A percentile compares a stretch with the other conserved stretches of the same genome.
Evolutionary conservation across 2,888 invertebrate genomes (phyloP).

Genomic region (Sabatieria punctata): DNA sequence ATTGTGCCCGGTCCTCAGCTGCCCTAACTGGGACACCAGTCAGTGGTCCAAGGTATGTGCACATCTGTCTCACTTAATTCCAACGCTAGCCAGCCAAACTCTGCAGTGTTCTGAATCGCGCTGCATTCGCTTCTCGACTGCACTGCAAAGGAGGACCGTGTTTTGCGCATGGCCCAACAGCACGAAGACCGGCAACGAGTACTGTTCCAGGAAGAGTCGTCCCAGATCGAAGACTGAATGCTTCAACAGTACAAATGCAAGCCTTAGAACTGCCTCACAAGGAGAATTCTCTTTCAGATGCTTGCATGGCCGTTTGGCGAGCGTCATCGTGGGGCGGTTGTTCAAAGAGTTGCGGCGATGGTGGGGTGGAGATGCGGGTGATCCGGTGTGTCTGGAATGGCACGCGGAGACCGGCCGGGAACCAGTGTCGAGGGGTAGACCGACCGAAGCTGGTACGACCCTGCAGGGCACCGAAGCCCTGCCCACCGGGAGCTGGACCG

Average conservation of each 20-base stretch:
- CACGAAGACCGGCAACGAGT: constrained; percentile 39
- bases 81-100: no score
- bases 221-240: constrained; percentile 65
- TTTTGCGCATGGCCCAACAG: constrained; percentile 42
- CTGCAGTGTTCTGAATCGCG: constrained; percentile 49
- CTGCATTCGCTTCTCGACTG: constrained; percentile 57
- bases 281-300: no score
- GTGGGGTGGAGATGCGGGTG: constrained; percentile 68
- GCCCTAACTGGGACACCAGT: constrained; percentile 26
- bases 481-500: background rate
- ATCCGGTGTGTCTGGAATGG: constrained; percentile 83
- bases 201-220: constrained; percentile 53
- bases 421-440: constrained; percentile 58
- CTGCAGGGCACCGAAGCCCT: constrained; percentile 48
- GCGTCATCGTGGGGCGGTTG: constrained; percentile 84
- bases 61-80: background rate
- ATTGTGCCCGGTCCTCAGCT: constrained; percentile 22
- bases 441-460: constrained; percentile 59
- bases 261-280: no score
- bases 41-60: constrained; percentile 21
- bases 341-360: constrained; percentile 58
- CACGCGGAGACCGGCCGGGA: constrained; percentile 61
- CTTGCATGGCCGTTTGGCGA: constrained; percentile 57
- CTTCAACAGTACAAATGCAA: constrained; percentile 52
- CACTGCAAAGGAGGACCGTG: constrained; percentile 54